Evolutionary conservation across 2,113 vertebrate species (phyloP), one percentile per base, ranked within the genome.

Genomic region (Sterrhoptilus dennistouni): DNA sequence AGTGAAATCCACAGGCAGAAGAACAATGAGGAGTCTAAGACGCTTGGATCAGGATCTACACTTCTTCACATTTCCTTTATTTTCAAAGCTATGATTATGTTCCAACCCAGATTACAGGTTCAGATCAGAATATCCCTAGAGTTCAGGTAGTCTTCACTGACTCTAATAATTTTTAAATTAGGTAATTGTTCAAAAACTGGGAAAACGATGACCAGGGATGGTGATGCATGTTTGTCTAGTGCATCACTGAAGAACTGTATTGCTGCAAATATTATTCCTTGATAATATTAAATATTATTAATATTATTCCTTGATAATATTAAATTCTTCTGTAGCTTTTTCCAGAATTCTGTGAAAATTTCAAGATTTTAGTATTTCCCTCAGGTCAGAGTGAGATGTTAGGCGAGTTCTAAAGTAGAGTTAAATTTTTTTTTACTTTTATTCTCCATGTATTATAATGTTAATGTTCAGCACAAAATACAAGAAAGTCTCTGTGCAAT

Each of bases 371-470:
- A 1, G 5, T 28, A 53, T 69, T 75, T 86, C 23, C 1, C 28
- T 54, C 15, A 60, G 5, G 6, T 64, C 19, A 4, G n/a, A 65
- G 38, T 1, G 2, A 45, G 42, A 60, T 1, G 0, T n/a, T 45
- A 69, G 7, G 8, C 24, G 61, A 61, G 20, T 61, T 87, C 22
- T 74, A 36, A 70, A 45, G 10, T 2, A 53, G 24, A 60, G 8
- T 11, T 36, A 40, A 40, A 54, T 5, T 8, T 4, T 0, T 54
- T 49, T 91, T 71, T 52, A 35, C 14, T 60, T 63, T 60, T 49
- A 22, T 29, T 83, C 29, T 87, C 13, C 5, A 14, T n/a, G 8
- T 24, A 24, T 40, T 56, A 4, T 35, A 60, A 65, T 25, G 2
- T 3, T 72, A 59, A 24, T 17, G 2, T 44, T 66, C 3, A 3